Percentiles rank a stretch among this genome's conserved stretches.
These are phyloP conservation scores for Plotosus lineatus DNA, from an alignment of 2,113 vertebrate genomes.

Conservation along the genomic window DNA sequence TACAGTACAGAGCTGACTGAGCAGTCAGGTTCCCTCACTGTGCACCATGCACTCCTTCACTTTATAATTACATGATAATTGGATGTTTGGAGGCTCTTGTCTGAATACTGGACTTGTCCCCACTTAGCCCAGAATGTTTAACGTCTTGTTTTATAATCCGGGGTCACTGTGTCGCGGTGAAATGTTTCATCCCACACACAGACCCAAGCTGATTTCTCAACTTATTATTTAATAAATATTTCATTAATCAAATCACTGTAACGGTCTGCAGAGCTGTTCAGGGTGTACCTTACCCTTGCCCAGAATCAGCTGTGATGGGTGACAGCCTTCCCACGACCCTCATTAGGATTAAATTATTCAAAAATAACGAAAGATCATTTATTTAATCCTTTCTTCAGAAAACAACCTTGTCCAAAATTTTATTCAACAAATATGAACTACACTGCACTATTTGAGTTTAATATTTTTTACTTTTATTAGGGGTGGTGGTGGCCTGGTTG, in stretches of 20 bases:
- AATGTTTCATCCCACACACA: not conserved
- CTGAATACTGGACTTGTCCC: conserved; percentile 11
- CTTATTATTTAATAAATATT: not conserved
- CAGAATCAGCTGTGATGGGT: too few relatives aligned
- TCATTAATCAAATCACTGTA: not conserved
- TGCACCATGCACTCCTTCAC: conserved; percentile 25
- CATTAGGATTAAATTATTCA: too few relatives aligned
- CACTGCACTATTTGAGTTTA: too few relatives aligned
- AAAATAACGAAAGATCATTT: too few relatives aligned
- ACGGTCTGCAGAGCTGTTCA: too few relatives aligned
- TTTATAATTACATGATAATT: conserved; percentile 58
- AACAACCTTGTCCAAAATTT: too few relatives aligned
- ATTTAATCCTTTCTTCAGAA: too few relatives aligned
- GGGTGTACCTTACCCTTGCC: too few relatives aligned
- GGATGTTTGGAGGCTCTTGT: conserved; percentile 31
- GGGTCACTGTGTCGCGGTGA: not conserved
- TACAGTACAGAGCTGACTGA: conserved; percentile 60
- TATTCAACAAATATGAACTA: too few relatives aligned
- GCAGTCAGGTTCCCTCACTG: conserved; percentile 56
- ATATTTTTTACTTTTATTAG: too few relatives aligned
- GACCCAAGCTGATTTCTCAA: not conserved
- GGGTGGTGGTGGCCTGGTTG: too few relatives aligned
- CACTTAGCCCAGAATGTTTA: conserved; percentile 28
- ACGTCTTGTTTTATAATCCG: not conserved
- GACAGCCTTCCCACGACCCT: too few relatives aligned